These are phyloP conservation scores for Geophilus truncorum DNA, from an alignment of 2,888 invertebrate genomes.

Conservation along the genomic window DNA sequence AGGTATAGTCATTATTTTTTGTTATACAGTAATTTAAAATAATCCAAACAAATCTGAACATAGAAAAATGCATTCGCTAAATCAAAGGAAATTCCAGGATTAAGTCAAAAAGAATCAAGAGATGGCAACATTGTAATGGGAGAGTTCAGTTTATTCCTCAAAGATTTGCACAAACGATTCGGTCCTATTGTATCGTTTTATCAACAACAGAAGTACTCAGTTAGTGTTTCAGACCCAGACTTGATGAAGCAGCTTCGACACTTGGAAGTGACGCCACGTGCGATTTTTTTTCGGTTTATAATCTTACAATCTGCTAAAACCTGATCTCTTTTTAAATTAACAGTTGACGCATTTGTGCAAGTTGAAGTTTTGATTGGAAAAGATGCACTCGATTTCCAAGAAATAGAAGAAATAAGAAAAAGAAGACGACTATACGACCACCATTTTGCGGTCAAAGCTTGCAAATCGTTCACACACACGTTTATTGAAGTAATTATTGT, in stretches of 20 bases:
- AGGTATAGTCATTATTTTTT: not conserved
- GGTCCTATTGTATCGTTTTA: not conserved
- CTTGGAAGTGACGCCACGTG: not conserved
- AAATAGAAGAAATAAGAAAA: not conserved
- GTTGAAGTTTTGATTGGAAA: not conserved
- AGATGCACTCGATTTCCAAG: not conserved
- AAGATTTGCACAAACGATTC: not conserved
- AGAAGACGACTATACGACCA: conserved; percentile 5
- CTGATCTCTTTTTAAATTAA: not conserved
- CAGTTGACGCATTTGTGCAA: not conserved
- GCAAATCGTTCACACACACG: not conserved
- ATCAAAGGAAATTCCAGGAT: not conserved
- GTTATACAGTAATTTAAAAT: not conserved
- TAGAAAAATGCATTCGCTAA: not conserved
- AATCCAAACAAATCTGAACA: not conserved
- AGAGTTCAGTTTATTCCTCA: not conserved
- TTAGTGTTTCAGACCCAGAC: not conserved
- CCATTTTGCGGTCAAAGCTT: not conserved
- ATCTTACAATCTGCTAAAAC: too few species aligned
- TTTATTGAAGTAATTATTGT: not conserved
- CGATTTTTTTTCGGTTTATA: too few species aligned
- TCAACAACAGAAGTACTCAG: not conserved
- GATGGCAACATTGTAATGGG: not conserved
- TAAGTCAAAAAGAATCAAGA: not conserved
- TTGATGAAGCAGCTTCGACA: not conserved